A percentile compares a stretch with the other conserved stretches of the same genome.
Evolutionary conservation across 2,113 vertebrate genomes (phyloP).

Genomic region (Pluvianellus socialis): DNA sequence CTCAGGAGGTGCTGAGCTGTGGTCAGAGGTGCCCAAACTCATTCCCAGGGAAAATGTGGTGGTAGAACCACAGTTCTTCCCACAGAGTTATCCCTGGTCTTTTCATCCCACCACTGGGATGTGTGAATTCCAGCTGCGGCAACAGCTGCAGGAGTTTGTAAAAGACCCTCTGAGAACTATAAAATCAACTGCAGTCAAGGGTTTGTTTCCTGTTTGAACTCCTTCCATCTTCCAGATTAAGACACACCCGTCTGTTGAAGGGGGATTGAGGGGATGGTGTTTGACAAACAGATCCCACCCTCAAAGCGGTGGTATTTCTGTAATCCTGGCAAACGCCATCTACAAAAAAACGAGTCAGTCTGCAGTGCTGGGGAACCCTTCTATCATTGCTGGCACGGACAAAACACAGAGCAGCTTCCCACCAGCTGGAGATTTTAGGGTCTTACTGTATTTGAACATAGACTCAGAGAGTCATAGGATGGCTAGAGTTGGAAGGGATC

Average conservation of each 20-base stretch:
- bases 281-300: background rate
- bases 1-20: background rate
- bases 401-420: background rate
- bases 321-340: background rate
- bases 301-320: background rate
- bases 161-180: background rate
- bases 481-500: background rate
- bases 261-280: accelerated
- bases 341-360: background rate
- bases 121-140: background rate
- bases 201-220: constrained; percentile 1
- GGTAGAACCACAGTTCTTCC: background rate
- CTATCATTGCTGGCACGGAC: accelerated
- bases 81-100: background rate
- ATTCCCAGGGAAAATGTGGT: background rate
- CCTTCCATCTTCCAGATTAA: background rate
- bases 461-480: background rate
- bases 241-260: background rate
- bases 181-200: background rate
- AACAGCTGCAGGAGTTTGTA: background rate
- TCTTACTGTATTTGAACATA: background rate
- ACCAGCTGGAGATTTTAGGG: background rate
- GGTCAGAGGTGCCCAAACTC: background rate
- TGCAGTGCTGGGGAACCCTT: background rate
- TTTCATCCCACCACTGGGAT: background rate